A percentile compares a stretch with the other conserved stretches of the same genome.
Conservation (phyloP, 1,140 invertebrate species). For the Psilanteris sp. region DNA sequence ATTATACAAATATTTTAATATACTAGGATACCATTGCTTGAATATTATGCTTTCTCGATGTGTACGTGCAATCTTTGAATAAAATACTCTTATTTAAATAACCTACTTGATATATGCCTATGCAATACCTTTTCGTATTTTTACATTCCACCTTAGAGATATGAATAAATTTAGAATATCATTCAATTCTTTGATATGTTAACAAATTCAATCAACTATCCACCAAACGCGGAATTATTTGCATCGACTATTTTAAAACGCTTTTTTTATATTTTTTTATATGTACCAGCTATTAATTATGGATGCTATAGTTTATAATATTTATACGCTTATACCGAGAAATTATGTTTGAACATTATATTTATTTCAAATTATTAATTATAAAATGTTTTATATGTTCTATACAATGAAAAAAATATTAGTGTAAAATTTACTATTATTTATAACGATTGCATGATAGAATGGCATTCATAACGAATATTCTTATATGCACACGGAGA, state of each 20-base stretch:
- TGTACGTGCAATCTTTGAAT: constrained; percentile 29
- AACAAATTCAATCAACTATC: constrained; percentile 62
- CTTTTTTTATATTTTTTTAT: too few relatives aligned
- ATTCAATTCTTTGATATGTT: constrained; percentile 75
- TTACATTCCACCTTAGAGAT: constrained; percentile 31
- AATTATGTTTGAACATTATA: too few relatives aligned
- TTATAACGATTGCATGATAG: too few relatives aligned
- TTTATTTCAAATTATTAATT: too few relatives aligned
- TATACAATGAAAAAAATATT: too few relatives aligned
- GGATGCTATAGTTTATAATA: too few relatives aligned
- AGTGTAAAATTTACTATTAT: too few relatives aligned
- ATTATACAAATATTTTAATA: constrained; percentile 33
- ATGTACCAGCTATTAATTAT: too few relatives aligned
- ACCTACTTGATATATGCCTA: constrained; percentile 14
- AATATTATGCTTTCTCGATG: constrained; percentile 24
- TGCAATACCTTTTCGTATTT: constrained; percentile 13
- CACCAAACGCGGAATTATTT: constrained; percentile 66
- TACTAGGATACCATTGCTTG: constrained; percentile 8
- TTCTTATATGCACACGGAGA: too few relatives aligned
- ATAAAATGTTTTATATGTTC: too few relatives aligned
- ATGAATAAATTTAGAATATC: constrained; percentile 76
- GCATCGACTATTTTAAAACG: constrained; percentile 31
- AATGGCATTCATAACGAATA: too few relatives aligned
- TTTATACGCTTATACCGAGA: too few relatives aligned
- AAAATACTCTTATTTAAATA: constrained; percentile 34